phyloP scores from a whole-genome alignment of 2,888 invertebrate genomes.

The Lobophora halterata region DNA sequence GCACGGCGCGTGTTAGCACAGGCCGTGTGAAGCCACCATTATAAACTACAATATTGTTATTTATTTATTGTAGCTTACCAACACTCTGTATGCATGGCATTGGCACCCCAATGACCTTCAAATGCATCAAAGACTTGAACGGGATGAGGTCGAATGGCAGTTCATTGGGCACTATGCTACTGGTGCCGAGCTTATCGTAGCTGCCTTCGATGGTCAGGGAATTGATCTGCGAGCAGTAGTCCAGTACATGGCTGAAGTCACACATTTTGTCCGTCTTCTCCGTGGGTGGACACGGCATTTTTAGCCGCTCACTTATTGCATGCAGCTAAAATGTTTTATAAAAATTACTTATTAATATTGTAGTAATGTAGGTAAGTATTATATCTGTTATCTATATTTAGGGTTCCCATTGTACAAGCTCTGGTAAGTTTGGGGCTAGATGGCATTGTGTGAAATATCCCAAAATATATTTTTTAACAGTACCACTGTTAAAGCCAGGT shows the following conservation, averaged over 20 bases:
- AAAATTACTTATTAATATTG: background rate
- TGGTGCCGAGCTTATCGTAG: conserved; percentile 85
- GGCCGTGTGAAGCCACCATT: too few species aligned
- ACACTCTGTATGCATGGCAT: conserved; percentile 85
- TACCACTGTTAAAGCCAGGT: too few species aligned
- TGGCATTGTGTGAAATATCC: too few species aligned
- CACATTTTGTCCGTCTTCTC: conserved; percentile 89
- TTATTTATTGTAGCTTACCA: conserved; percentile 55
- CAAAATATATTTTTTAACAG: too few species aligned
- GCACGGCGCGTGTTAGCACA: too few species aligned
- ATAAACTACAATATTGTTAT: too few species aligned
- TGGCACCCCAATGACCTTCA: conserved; percentile 86
- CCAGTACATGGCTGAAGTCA: conserved; percentile 95
- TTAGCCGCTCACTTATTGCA: conserved; percentile 93
- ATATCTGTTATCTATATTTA: too few species aligned
- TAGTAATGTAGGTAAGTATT: background rate
- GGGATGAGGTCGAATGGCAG: conserved; percentile 90
- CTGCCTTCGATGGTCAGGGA: conserved; percentile 85
- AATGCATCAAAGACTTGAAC: conserved; percentile 88
- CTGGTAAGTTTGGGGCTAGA: too few species aligned
- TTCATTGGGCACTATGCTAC: conserved; percentile 91
- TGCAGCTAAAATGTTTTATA: conserved; percentile 82
- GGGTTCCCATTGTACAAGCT: too few species aligned
- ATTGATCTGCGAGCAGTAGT: conserved; percentile 90
- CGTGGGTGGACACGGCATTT: conserved; percentile 90